Base-by-base conservation (phyloP, 2,888 invertebrate genomes). In the Eristalis intricaria region DNA sequence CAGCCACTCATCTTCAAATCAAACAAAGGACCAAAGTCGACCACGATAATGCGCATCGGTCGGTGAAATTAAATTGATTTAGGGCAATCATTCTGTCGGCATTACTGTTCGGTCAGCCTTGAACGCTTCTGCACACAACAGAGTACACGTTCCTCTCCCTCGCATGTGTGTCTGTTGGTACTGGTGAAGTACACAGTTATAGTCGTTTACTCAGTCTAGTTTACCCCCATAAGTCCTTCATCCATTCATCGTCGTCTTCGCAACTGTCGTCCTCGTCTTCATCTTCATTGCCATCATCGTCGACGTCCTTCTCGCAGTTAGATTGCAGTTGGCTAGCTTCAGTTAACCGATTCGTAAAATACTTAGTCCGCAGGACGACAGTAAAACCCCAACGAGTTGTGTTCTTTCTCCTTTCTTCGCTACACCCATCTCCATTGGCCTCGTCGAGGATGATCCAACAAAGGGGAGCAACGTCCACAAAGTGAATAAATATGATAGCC, bases 401-500 rank as follows among this genome's bases (percentile, higher is more conserved):
- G n/a, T 4, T 29, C 60, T 29, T 56, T 22, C 56, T 56, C 5
- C 56, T 56, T n/a, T 38, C 1, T 38, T 5, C 56, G 1, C 15
- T 19, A 10, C 26, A 10, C 26, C 13, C 60, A 10, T 26, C 60
- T 10, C 58, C 4, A 26, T 35, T 60, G n/a, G 10, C 15, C 11
- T 15, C 40, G 11, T 7, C 19, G 15, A 15, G 8, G 15, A 5
- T 35, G 15, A 19, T 22, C 74, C 35, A 13, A 38, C 13, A 13
- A 66, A 66, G 38, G 50, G 38, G 50, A 56, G 13, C 23, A 64
- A 61, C 22, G 73, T 60, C 29, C 5, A 11, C 10, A 50, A 77
- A 78, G 70, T 70, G 63, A 70, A 70, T 70, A 78, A 78, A 78
- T 70, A 78, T 78, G 69, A 78, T 78, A 22, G 70, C 69, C 78